Conservation (phyloP, 2,113 vertebrate species). For the Zootoca vivipara region DNA sequence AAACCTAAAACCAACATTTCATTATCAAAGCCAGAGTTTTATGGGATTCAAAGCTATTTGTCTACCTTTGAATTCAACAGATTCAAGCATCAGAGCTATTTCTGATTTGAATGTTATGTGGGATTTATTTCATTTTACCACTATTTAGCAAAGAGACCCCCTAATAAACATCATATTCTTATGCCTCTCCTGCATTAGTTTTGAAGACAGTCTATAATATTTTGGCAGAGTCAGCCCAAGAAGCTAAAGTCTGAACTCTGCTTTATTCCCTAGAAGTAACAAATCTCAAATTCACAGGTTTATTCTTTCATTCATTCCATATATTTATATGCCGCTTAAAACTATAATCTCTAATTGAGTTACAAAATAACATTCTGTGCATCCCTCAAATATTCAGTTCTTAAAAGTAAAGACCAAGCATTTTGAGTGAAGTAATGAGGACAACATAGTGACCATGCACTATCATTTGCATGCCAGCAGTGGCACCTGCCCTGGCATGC, state of each 20-base stretch:
- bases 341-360: too few relatives aligned
- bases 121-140: neutral
- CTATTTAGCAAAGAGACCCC: neutral
- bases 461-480: neutral
- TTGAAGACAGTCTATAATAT: neutral
- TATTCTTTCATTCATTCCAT: too few relatives aligned
- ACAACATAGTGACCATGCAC: neutral
- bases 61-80: neutral
- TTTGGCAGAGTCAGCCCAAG: neutral
- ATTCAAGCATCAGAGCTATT: neutral
- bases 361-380: neutral
- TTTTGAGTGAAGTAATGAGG: neutral
- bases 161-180: constrained; percentile 1
- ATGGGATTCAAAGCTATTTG: neutral
- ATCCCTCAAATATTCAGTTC: neutral
- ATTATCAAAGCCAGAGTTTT: neutral
- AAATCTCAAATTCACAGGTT: too few relatives aligned
- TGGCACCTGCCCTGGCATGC: neutral
- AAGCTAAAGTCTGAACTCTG: neutral
- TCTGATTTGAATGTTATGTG: neutral
- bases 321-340: too few relatives aligned
- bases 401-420: neutral
- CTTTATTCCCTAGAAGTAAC: neutral
- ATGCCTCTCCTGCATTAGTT: neutral
- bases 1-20: neutral